These are phyloP conservation scores for Valencia hispanica DNA, from an alignment of 2,797 vertebrate species.

Conservation along the genomic window DNA sequence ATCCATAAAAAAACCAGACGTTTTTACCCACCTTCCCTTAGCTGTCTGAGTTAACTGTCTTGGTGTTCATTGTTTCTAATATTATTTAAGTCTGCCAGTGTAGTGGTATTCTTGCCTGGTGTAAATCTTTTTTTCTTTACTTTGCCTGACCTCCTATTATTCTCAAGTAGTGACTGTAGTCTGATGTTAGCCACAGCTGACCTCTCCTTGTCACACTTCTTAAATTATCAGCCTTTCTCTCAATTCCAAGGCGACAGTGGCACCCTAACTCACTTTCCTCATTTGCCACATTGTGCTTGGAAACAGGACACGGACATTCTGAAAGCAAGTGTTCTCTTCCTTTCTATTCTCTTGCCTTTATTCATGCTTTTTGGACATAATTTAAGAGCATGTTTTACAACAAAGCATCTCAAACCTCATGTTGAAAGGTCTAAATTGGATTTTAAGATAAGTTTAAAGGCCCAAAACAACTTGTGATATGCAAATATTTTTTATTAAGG, in stretches of 20 bases:
- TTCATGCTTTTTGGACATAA: not conserved
- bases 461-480: not conserved
- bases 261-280: not conserved
- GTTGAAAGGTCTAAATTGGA: not conserved
- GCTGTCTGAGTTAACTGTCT: conserved; percentile 6
- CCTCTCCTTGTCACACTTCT: conserved; percentile 21
- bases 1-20: conserved; percentile 24
- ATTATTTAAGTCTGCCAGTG: conserved; percentile 12
- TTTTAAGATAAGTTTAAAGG: not conserved
- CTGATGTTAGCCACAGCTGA: conserved; percentile 22
- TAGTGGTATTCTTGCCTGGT: conserved; percentile 14
- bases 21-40: conserved; percentile 4
- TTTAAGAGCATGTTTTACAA: not conserved
- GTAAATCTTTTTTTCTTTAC: conserved; percentile 22
- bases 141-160: conserved; percentile 26
- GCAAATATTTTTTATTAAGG: not conserved
- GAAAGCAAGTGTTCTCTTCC: not conserved
- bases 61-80: conserved; percentile 7
- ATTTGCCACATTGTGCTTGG: not conserved
- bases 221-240: conserved; percentile 6
- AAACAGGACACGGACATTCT: not conserved
- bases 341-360: not conserved
- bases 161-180: conserved; percentile 17
- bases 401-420: not conserved
- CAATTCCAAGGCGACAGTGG: not conserved